phyloP scores from a whole-genome alignment of 2,113 vertebrate genomes.

The Stercorarius parasiticus region DNA sequence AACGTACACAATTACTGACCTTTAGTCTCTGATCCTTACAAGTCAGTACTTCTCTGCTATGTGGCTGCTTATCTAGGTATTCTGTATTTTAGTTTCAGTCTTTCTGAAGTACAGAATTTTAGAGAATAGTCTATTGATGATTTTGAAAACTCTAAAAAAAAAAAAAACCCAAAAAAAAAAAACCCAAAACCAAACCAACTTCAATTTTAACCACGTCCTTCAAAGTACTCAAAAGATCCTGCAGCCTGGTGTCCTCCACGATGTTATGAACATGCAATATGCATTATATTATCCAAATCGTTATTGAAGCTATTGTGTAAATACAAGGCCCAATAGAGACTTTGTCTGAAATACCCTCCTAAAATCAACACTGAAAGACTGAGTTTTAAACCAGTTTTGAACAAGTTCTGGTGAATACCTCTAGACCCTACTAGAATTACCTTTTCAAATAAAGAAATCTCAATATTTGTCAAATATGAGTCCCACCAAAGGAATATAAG shows the following conservation, averaged over 20 bases:
- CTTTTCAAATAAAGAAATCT: background rate
- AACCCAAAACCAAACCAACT: background rate
- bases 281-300: background rate
- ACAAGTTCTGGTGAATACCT: background rate
- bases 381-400: background rate
- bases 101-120: background rate
- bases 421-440: background rate
- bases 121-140: background rate
- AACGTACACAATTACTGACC: background rate
- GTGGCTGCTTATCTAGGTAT: background rate
- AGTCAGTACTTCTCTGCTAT: background rate
- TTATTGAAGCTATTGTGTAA: background rate
- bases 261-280: background rate
- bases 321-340: background rate
- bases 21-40: background rate
- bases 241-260: background rate
- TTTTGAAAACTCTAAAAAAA: background rate
- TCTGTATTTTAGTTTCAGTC: background rate
- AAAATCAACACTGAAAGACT: background rate
- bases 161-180: background rate
- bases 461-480: background rate
- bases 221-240: background rate
- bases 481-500: background rate
- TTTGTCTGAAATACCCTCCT: background rate
- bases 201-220: background rate